Percentiles rank a stretch among this genome's conserved stretches.
These are phyloP conservation scores for Chauna torquata DNA, from an alignment of 2,113 vertebrate species.

Conservation along the genomic window DNA sequence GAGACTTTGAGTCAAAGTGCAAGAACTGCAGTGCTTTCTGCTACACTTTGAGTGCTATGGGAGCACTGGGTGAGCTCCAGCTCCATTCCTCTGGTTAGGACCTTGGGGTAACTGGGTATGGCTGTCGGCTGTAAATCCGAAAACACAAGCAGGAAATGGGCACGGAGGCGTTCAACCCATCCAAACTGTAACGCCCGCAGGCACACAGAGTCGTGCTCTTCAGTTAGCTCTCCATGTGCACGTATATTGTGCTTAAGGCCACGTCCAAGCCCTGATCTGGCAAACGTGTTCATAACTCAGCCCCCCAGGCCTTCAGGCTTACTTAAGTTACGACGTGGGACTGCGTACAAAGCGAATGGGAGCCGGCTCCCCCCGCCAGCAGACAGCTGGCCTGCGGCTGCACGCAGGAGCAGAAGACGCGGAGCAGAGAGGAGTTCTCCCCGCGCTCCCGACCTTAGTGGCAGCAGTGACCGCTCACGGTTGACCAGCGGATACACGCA, in stretches of 20 bases:
- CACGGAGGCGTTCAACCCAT: background rate
- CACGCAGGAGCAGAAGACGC: background rate
- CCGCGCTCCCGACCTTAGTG: background rate
- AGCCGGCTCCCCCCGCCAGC: background rate
- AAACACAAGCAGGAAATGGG: background rate
- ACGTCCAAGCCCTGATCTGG: background rate
- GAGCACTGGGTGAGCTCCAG: background rate
- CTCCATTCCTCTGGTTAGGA: background rate
- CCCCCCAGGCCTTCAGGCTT: no score
- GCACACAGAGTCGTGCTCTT: background rate
- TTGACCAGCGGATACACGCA: background rate
- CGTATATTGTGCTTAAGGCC: background rate
- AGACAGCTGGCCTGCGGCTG: background rate
- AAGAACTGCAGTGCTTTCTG: no score
- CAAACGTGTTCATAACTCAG: background rate
- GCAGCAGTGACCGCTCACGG: fast-evolving
- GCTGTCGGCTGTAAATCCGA: background rate
- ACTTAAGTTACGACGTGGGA: background rate
- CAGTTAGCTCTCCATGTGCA: fast-evolving
- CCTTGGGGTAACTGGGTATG: background rate
- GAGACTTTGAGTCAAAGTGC: no score
- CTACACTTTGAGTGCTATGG: no score
- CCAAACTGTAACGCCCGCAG: background rate
- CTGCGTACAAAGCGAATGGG: background rate
- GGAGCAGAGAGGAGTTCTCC: background rate